Evolutionary conservation across 2,888 invertebrate species (phyloP), one percentile per base, ranked within the genome.

Genomic region (Rhyacophila evoluta): DNA sequence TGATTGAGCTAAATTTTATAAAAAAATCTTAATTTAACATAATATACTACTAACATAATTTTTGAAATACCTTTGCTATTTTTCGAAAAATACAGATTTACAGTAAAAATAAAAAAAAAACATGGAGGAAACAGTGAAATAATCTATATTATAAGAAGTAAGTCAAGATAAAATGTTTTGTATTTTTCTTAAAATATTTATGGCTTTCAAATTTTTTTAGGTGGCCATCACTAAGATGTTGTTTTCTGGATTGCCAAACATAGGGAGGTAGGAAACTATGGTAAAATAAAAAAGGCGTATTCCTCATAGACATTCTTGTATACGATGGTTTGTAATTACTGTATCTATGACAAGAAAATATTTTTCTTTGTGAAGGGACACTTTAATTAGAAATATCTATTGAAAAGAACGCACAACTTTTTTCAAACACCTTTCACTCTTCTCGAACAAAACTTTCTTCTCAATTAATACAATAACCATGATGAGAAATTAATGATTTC

Each of bases 391-490:
- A 55, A 55, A 55, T 55, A 55, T 55, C 55, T 55, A 55, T 55
- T 55, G 55, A 55, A 55, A 55, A 55, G 15, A 55, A 25, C 55
- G 19, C 55, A 55, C 15, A 55, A 55, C 15, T 55, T 55, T 33
- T 55, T 25, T 55, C 55, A 55, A 55, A 19, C 55, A 55, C 55
- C 55, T 55, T 25, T 55, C 55, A 55, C 55, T 10, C 55, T 19
- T 55, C 55, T 55, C 55, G 8, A 55, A 55, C 55, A 55, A 55
- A 19, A 55, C 55, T 55, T 12, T 39, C 39, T 39, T 55, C 55
- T 55, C 55, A 55, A 19, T 87, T 87, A 88, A 75, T n/a, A 89
- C 89, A 89, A 89, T 88, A 89, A 89, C 87, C 89, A 89, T 88
- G 89, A 88, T 89, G 88, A 89, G 87, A 89, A 74, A 87, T 86